These are phyloP conservation scores for Drosophila jambulina DNA, from an alignment of 1,140 invertebrate species.

Conservation along the genomic window DNA sequence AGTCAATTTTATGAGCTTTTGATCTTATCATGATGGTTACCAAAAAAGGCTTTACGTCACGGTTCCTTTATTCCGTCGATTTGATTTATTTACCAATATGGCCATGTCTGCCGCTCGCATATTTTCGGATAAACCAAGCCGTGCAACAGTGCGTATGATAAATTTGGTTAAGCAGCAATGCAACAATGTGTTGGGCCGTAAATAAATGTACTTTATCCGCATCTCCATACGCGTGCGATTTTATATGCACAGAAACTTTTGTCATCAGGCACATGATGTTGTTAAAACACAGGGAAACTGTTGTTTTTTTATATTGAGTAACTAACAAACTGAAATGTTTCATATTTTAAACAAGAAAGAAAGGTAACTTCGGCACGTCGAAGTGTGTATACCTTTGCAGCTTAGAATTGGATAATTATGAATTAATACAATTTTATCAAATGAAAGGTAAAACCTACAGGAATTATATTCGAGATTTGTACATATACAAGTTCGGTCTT, in stretches of 20 bases:
- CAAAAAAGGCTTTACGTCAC: slow-evolving; percentile 22
- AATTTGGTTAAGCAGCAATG: slow-evolving; percentile 57
- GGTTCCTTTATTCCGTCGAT: slow-evolving; percentile 12
- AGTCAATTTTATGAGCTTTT: slow-evolving; percentile 53
- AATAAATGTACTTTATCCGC: slow-evolving; percentile 22
- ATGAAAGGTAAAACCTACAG: too few relatives aligned
- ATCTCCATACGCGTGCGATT: not conserved
- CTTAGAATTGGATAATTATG: too few relatives aligned
- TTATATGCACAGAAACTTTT: not conserved
- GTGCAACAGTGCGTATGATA: slow-evolving; percentile 61
- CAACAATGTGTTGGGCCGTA: slow-evolving; percentile 12
- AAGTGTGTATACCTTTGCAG: too few relatives aligned
- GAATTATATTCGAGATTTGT: too few relatives aligned
- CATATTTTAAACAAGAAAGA: too few relatives aligned
- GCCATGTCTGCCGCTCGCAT: slow-evolving; percentile 10
- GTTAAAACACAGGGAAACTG: not conserved
- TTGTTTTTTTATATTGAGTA: too few relatives aligned
- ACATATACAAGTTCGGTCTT: too few relatives aligned
- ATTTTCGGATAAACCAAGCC: slow-evolving; percentile 11
- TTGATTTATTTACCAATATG: slow-evolving; percentile 48
- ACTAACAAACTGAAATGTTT: too few relatives aligned
- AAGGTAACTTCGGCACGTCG: too few relatives aligned
- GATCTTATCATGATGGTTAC: slow-evolving; percentile 61
- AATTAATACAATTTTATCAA: too few relatives aligned
- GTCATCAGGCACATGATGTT: not conserved